Percentiles rank a stretch among this genome's conserved stretches.
Evolutionary conservation across 2,113 vertebrate species (phyloP).

Genomic region (Caranx melampygus): DNA sequence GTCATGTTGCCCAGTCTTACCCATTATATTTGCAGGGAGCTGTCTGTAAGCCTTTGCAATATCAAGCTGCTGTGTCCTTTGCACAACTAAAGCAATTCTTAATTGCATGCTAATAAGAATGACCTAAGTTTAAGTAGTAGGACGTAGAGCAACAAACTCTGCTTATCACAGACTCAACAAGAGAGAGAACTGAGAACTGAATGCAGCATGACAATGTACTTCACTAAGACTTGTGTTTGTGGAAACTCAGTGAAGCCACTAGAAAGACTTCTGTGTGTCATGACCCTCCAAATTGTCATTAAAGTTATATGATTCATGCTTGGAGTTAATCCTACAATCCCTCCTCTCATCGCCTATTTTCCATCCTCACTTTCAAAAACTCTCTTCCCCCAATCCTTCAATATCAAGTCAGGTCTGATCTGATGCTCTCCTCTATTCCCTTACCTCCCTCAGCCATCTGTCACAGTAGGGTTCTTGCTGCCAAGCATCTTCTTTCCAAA

Average conservation of each 20-base stretch:
- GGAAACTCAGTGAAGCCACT: slow-evolving; percentile 42
- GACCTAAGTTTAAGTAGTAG: slow-evolving; percentile 69
- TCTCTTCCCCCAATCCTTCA: slow-evolving; percentile 58
- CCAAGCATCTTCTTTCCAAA: slow-evolving; percentile 64
- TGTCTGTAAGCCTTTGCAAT: slow-evolving; percentile 3
- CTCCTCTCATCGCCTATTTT: slow-evolving; percentile 56
- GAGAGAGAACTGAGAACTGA: not conserved
- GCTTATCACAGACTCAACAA: slow-evolving; percentile 33
- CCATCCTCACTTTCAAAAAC: slow-evolving; percentile 67
- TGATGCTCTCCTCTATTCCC: slow-evolving; percentile 68
- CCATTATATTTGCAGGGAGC: slow-evolving; percentile 21
- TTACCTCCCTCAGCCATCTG: slow-evolving; percentile 81
- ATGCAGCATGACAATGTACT: slow-evolving; percentile 28
- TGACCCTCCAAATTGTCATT: slow-evolving; percentile 54
- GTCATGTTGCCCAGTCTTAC: slow-evolving; percentile 17
- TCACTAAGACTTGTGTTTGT: slow-evolving; percentile 34
- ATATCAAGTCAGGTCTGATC: slow-evolving; percentile 73
- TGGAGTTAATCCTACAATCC: slow-evolving; percentile 54
- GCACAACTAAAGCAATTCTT: slow-evolving; percentile 41
- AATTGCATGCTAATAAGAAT: slow-evolving; percentile 72
- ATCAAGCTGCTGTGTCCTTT: slow-evolving; percentile 38
- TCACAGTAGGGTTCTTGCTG: slow-evolving; percentile 68
- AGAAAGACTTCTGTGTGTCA: slow-evolving; percentile 31
- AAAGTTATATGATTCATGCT: slow-evolving; percentile 67
- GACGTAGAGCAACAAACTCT: slow-evolving; percentile 27